Percentiles rank a stretch among this genome's conserved stretches.
phyloP scores from a whole-genome alignment of 2,888 invertebrate genomes.

The Lymantria dispar region DNA sequence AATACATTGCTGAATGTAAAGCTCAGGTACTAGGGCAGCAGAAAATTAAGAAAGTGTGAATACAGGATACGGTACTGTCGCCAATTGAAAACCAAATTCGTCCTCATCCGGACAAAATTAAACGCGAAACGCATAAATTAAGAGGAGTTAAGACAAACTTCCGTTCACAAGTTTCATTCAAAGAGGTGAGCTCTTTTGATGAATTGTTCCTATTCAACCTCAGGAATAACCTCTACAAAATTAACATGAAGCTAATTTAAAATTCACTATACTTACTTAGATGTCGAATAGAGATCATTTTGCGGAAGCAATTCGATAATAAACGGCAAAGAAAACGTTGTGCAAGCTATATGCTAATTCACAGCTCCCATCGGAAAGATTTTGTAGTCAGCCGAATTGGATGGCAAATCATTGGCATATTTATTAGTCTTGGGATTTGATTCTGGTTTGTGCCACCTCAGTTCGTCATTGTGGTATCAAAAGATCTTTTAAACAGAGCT shows the following conservation, averaged over 20 bases:
- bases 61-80: slow-evolving; percentile 57
- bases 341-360: slow-evolving; percentile 64
- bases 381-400: slow-evolving; percentile 65
- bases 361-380: slow-evolving; percentile 72
- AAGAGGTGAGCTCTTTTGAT: slow-evolving; percentile 62
- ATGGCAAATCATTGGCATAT: slow-evolving; percentile 75
- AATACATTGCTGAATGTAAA: too few relatives aligned
- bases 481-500: background rate
- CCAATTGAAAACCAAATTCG: slow-evolving; percentile 68
- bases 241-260: slow-evolving; percentile 18
- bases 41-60: slow-evolving; percentile 45
- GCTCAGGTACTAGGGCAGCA: slow-evolving; percentile 2
- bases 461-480: slow-evolving; percentile 45
- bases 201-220: slow-evolving; percentile 57
- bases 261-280: background rate
- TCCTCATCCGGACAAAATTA: slow-evolving; percentile 60
- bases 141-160: slow-evolving; percentile 63
- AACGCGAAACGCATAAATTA: slow-evolving; percentile 74
- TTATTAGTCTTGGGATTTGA: slow-evolving; percentile 68
- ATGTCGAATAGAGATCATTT: background rate
- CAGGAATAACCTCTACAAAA: slow-evolving; percentile 30
- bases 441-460: slow-evolving; percentile 39
- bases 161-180: slow-evolving; percentile 57
- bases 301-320: slow-evolving; percentile 1
- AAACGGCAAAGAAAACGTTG: slow-evolving; percentile 38